phyloP scores from a whole-genome alignment of 2,113 vertebrate genomes.

The Podarcis cretensis region DNA sequence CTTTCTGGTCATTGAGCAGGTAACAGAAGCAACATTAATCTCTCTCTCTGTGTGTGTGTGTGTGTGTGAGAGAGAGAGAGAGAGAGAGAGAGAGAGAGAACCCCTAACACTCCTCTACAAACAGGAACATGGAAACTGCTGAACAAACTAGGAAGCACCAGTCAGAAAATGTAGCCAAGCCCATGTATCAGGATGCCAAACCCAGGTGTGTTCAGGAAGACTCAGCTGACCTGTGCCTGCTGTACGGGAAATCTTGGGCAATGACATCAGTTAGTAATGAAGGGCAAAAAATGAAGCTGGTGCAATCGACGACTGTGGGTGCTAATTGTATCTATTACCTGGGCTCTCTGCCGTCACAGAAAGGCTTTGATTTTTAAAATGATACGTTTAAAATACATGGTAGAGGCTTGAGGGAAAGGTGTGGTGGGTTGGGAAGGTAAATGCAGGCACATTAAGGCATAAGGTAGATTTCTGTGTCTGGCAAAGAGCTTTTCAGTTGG shows the following conservation, averaged over 20 bases:
- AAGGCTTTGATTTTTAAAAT: background rate
- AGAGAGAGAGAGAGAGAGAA: too few relatives aligned
- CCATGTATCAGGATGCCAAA: conserved; percentile 10
- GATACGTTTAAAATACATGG: background rate
- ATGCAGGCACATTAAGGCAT: background rate
- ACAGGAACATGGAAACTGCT: background rate
- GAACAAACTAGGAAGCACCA: conserved; percentile 8
- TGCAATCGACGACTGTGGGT: background rate
- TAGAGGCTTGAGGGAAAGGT: conserved; percentile 11
- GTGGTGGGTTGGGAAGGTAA: conserved; percentile 25
- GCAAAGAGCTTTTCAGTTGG: conserved; percentile 38
- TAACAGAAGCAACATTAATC: background rate
- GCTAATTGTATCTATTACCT: background rate
- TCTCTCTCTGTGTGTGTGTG: too few relatives aligned
- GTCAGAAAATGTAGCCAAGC: conserved; percentile 40
- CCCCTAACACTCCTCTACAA: background rate
- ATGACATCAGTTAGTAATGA: conserved; percentile 8
- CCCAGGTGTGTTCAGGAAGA: conserved; percentile 23
- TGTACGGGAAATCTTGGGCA: background rate
- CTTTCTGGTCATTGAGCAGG: too few relatives aligned
- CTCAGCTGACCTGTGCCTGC: background rate
- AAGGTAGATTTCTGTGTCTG: conserved; percentile 37
- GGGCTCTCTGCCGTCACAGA: background rate
- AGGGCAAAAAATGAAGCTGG: background rate
- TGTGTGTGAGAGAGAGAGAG: too few relatives aligned